Conservation (phyloP, 1,140 invertebrate species). For the Dendrolimus kikuchii region DNA sequence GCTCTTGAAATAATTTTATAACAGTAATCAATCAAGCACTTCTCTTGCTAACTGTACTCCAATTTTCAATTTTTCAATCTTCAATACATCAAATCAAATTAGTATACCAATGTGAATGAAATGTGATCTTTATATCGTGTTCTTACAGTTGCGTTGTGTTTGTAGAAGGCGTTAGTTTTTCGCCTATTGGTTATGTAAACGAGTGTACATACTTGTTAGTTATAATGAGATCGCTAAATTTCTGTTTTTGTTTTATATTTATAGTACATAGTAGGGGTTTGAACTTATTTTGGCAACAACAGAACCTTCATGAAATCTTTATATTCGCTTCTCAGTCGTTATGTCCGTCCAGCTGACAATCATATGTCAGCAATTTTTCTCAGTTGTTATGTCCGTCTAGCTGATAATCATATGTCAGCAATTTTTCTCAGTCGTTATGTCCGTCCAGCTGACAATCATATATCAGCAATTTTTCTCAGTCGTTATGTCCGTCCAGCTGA, state of each 20-base stretch:
- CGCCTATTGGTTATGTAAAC: constrained; percentile 7
- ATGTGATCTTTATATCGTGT: constrained; percentile 21
- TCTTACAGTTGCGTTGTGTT: constrained; percentile 15
- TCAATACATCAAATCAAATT: constrained; percentile 21
- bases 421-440: too few species aligned
- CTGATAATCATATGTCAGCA: too few species aligned
- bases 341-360: too few species aligned
- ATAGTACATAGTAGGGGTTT: background rate
- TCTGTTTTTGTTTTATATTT: background rate
- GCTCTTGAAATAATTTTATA: too few species aligned
- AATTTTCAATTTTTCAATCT: too few species aligned
- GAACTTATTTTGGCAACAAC: background rate
- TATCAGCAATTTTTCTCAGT: too few species aligned
- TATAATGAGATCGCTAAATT: background rate
- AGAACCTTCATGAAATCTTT: too few species aligned
- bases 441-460: too few species aligned
- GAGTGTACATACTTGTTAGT: background rate
- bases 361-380: too few species aligned
- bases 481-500: too few species aligned
- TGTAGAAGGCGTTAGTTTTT: constrained; percentile 9
- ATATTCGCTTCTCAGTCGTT: too few species aligned
- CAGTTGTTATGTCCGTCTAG: too few species aligned
- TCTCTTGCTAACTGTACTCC: background rate
- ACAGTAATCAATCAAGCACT: background rate
- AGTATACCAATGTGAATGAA: constrained; percentile 29